A percentile compares a stretch with the other conserved stretches of the same genome.
Conservation (phyloP, 2,113 vertebrate genomes). For the Etia nguti region DNA sequence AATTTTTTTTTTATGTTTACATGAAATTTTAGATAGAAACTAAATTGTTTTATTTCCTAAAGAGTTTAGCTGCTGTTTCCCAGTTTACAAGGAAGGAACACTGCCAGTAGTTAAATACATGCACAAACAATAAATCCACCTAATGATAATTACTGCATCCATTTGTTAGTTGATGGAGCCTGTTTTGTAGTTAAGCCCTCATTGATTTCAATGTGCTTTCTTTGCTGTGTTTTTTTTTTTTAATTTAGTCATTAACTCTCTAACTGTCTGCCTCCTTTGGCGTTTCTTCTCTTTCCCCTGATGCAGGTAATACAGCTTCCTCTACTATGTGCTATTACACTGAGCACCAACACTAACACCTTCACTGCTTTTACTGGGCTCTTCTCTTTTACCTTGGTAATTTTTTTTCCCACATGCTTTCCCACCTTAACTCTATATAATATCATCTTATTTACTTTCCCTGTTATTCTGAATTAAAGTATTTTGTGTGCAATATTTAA, state of each 20-base stretch:
- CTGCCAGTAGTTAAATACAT: neutral
- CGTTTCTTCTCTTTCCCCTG: slow-evolving; percentile 29
- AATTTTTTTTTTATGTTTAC: neutral
- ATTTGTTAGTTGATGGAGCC: neutral
- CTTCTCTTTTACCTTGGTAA: slow-evolving; percentile 64
- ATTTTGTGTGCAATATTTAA: neutral
- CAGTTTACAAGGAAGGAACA: neutral
- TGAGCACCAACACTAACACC: slow-evolving; percentile 77
- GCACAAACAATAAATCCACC: neutral
- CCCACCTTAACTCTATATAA: neutral
- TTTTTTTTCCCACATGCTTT: neutral
- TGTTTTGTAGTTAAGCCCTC: neutral
- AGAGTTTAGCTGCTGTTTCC: neutral
- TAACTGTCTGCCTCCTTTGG: slow-evolving; percentile 38
- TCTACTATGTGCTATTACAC: slow-evolving; percentile 75
- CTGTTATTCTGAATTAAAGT: neutral
- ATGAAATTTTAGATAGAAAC: neutral
- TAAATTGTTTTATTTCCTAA: neutral
- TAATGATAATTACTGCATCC: neutral
- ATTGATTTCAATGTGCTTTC: neutral
- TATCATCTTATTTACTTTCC: neutral
- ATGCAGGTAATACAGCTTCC: slow-evolving; percentile 70
- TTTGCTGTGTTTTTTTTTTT: neutral
- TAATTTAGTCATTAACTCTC: neutral
- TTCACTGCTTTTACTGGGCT: slow-evolving; percentile 58